A percentile compares a stretch with the other conserved stretches of the same genome.
These are phyloP conservation scores for Orchestia grillus DNA, from an alignment of 1,140 invertebrate species.

Conservation along the genomic window DNA sequence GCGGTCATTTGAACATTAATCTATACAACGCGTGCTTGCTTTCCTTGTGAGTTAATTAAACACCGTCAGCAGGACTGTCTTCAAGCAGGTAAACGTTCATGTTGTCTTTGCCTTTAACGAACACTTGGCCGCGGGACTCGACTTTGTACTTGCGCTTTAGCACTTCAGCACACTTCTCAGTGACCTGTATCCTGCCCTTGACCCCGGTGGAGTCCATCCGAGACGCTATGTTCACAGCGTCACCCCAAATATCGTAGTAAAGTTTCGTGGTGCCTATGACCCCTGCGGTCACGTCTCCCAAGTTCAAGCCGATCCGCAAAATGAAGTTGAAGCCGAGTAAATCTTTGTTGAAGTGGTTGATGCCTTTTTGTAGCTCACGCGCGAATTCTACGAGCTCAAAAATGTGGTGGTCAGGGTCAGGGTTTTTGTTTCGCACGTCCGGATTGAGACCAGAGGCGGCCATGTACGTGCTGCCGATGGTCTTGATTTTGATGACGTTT, in stretches of 20 bases:
- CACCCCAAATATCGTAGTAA: slow-evolving; percentile 98
- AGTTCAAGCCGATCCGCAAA: slow-evolving; percentile 80
- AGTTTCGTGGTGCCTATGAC: slow-evolving; percentile 96
- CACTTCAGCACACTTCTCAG: slow-evolving; percentile 79
- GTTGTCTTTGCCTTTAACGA: slow-evolving; percentile 95
- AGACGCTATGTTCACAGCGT: slow-evolving; percentile 96
- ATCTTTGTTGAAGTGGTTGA: slow-evolving; percentile 90
- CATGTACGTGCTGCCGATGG: slow-evolving; percentile 97
- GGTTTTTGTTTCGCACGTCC: slow-evolving; percentile 74
- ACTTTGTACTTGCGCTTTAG: slow-evolving; percentile 81
- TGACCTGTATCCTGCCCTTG: slow-evolving; percentile 87
- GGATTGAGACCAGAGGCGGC: slow-evolving; percentile 94
- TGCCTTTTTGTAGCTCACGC: slow-evolving; percentile 86
- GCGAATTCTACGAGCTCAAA: slow-evolving; percentile 91
- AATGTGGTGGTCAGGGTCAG: slow-evolving; percentile 82
- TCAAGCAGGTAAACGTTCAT: slow-evolving; percentile 88
- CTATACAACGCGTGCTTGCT: background rate
- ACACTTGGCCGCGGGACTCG: slow-evolving; percentile 87
- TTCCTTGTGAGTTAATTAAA: background rate
- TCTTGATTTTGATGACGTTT: slow-evolving; percentile 97
- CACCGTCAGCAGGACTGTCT: slow-evolving; percentile 1
- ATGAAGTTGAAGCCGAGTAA: slow-evolving; percentile 90
- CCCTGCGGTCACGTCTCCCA: slow-evolving; percentile 92
- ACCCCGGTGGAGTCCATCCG: slow-evolving; percentile 95
- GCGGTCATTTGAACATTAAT: background rate